These are phyloP conservation scores for Hipposideros armiger DNA, from an alignment of 2,113 vertebrate species.

Conservation along the genomic window DNA sequence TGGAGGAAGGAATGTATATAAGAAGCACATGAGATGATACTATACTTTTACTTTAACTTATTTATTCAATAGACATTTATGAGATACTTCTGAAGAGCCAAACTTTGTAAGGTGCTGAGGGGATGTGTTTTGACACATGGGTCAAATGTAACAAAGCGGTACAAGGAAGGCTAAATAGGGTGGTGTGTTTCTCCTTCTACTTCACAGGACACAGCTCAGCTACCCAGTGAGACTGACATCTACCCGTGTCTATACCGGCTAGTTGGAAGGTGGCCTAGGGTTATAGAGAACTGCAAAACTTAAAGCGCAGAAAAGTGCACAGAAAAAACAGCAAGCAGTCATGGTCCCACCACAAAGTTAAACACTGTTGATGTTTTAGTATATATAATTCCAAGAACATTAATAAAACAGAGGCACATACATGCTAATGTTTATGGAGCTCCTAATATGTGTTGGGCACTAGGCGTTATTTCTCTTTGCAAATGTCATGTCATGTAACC, in stretches of 20 bases:
- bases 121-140: background rate
- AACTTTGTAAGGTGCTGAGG: background rate
- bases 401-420: background rate
- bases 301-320: background rate
- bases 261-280: background rate
- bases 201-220: background rate
- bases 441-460: background rate
- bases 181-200: background rate
- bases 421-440: background rate
- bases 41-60: conserved; percentile 8
- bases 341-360: background rate
- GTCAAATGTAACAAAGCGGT: background rate
- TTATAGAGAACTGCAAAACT: background rate
- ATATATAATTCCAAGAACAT: background rate
- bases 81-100: background rate
- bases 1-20: background rate
- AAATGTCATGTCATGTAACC: background rate
- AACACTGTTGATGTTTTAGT: background rate
- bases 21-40: background rate
- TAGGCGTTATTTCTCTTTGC: background rate
- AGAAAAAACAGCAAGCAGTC: background rate
- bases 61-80: background rate
- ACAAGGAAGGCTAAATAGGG: background rate
- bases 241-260: background rate
- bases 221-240: background rate